These are phyloP conservation scores for Petromus typicus DNA, from an alignment of 2,113 vertebrate genomes.

Conservation along the genomic window DNA sequence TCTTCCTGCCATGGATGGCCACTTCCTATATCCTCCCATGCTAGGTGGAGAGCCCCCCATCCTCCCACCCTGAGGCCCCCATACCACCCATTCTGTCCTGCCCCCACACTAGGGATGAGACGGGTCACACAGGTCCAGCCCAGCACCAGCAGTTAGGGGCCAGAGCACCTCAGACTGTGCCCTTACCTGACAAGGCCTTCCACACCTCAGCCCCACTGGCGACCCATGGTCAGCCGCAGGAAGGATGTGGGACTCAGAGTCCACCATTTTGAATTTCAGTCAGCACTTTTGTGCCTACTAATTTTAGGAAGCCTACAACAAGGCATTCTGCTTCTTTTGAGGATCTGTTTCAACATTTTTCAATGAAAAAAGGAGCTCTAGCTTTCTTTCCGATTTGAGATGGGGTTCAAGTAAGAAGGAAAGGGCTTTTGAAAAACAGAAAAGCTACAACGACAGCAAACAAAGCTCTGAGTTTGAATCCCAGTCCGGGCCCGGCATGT, in stretches of 20 bases:
- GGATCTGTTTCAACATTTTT: background rate
- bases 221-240: background rate
- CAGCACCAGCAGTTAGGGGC: background rate
- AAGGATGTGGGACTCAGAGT: background rate
- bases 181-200: background rate
- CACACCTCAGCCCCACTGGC: background rate
- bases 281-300: background rate
- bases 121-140: no score
- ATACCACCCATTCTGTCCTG: no score
- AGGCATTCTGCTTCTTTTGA: background rate
- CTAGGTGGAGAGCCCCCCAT: background rate
- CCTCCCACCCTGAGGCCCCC: background rate
- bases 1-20: background rate
- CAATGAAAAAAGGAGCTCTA: background rate
- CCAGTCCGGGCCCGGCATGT: background rate
- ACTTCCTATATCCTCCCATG: background rate
- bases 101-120: background rate
- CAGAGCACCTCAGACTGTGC: background rate
- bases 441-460: background rate
- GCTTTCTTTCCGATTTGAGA: background rate
- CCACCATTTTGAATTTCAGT: background rate
- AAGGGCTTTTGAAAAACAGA: background rate
- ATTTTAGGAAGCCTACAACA: background rate
- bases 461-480: no score
- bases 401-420: background rate